A percentile compares a stretch with the other conserved stretches of the same genome.
Evolutionary conservation across 2,113 vertebrate species (phyloP).

Genomic region (Passer domesticus): DNA sequence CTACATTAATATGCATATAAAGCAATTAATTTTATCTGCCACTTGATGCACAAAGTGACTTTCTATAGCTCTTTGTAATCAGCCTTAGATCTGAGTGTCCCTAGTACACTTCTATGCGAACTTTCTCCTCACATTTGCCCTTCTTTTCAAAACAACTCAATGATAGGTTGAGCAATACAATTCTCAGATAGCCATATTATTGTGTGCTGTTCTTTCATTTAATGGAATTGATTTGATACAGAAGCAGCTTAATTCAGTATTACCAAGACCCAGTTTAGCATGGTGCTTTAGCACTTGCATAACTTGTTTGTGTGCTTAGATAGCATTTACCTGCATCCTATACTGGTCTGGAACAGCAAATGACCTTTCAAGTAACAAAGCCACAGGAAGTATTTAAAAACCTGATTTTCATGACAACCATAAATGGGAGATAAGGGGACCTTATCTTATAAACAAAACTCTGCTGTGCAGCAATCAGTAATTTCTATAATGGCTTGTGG

Average conservation of each 20-base stretch:
- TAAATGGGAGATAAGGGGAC: not conserved
- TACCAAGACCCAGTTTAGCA: not conserved
- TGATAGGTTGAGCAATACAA: not conserved
- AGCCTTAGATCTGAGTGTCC: not conserved
- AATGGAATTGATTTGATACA: not conserved
- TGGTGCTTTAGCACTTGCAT: not conserved
- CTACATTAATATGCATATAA: not conserved
- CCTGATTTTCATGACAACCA: not conserved
- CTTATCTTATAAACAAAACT: not conserved
- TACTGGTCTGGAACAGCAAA: not conserved
- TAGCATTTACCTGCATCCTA: not conserved
- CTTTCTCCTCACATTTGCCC: not conserved
- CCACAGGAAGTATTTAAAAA: not conserved
- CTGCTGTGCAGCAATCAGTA: not conserved
- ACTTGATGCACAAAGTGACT: not conserved
- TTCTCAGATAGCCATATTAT: not conserved
- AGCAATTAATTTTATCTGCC: not conserved
- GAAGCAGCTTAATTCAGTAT: not conserved
- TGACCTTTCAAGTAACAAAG: not conserved
- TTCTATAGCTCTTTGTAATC: not conserved
- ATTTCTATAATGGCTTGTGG: not conserved
- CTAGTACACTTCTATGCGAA: not conserved
- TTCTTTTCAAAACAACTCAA: not conserved
- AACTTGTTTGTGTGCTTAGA: not conserved
- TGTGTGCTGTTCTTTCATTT: not conserved